Percentiles rank a stretch among this genome's conserved stretches.
phyloP scores from a whole-genome alignment of 2,888 invertebrate species.

The Drosophila bunnanda region DNA sequence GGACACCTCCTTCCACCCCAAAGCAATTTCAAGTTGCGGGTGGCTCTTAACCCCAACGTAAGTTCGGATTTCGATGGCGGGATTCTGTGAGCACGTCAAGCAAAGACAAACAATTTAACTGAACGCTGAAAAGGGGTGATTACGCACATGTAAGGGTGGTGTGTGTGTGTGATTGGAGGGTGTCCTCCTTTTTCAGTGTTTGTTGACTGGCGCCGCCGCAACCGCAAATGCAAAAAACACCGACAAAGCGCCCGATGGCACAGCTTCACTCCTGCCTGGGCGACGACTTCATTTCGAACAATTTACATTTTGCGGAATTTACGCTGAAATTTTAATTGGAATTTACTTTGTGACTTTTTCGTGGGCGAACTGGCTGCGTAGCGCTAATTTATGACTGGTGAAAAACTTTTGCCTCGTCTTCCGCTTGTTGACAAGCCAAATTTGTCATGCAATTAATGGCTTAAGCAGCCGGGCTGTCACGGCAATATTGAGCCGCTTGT shows the following conservation, averaged over 20 bases:
- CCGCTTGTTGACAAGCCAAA: conserved; percentile 70
- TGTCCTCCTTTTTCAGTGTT: conserved; percentile 31
- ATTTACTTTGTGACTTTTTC: conserved; percentile 74
- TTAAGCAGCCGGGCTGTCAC: conserved; percentile 50
- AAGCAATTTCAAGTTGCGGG: conserved; percentile 57
- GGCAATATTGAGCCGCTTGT: conserved; percentile 32
- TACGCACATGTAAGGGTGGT: conserved; percentile 13
- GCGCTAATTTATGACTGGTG: conserved; percentile 59
- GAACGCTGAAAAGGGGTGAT: conserved; percentile 66
- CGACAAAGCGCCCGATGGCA: conserved; percentile 38
- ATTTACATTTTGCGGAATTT: conserved; percentile 80
- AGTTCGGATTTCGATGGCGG: conserved; percentile 54
- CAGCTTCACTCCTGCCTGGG: conserved; percentile 34
- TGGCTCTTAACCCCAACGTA: conserved; percentile 38
- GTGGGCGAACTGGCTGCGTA: conserved; percentile 38
- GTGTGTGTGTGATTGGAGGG: conserved; percentile 4
- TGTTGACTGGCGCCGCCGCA: conserved; percentile 54
- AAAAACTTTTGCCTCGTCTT: conserved; percentile 65
- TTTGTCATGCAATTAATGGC: conserved; percentile 76
- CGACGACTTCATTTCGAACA: conserved; percentile 76
- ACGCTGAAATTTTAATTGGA: conserved; percentile 78
- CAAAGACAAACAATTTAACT: conserved; percentile 76
- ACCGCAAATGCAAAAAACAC: conserved; percentile 54
- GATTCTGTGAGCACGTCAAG: conserved; percentile 70
- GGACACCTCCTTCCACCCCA: conserved; percentile 18